Percentiles rank a stretch among this genome's conserved stretches.
Conservation (phyloP, 2,797 vertebrate species). For the Taeniopygia guttata region DNA sequence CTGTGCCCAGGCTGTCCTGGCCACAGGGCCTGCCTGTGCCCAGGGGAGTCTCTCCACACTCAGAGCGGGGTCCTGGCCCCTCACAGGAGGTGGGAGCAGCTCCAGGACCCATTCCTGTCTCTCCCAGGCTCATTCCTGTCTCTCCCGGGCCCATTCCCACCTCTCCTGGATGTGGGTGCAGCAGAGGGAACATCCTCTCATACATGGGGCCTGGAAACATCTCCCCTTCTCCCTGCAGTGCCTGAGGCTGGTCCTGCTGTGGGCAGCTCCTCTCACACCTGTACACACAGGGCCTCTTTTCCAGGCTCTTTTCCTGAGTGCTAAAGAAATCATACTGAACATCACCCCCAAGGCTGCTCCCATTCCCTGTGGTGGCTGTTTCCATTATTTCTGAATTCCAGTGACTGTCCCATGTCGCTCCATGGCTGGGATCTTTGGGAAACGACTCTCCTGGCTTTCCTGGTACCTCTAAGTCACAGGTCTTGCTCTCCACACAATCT, state of each 20-base stretch:
- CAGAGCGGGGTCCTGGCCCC: fast-evolving
- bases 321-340: background rate
- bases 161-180: background rate
- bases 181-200: slow-evolving; percentile 49
- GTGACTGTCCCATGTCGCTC: background rate
- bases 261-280: background rate
- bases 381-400: slow-evolving; percentile 10
- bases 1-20: background rate
- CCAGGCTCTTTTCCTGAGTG: background rate
- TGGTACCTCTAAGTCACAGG: background rate
- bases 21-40: background rate
- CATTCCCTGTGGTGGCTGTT: fast-evolving
- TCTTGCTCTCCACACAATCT: background rate
- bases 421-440: background rate
- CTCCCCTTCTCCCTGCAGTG: background rate
- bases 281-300: background rate
- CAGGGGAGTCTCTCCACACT: fast-evolving
- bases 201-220: background rate
- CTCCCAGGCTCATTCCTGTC: background rate
- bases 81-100: background rate
- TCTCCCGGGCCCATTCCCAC: background rate
- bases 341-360: background rate
- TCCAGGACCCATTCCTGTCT: background rate
- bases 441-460: background rate
- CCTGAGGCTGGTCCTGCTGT: background rate